These are phyloP conservation scores for Intellagama lesueurii DNA, from an alignment of 2,797 vertebrate species.

Conservation along the genomic window DNA sequence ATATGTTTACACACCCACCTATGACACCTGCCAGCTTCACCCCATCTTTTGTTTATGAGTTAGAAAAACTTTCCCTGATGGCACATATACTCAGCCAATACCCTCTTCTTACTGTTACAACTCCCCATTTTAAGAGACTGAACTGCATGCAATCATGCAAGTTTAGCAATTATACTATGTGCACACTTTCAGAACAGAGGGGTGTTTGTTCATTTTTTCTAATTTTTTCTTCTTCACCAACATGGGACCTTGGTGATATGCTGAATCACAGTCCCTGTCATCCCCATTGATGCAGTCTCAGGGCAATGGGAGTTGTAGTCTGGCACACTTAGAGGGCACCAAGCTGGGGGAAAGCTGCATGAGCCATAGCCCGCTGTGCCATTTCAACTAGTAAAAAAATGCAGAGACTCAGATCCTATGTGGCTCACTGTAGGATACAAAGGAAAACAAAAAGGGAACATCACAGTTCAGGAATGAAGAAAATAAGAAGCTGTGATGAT, in stretches of 20 bases:
- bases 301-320: neutral
- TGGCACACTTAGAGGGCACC: neutral
- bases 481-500: too few relatives aligned
- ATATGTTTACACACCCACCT: neutral
- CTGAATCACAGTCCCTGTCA: too few relatives aligned
- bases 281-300: too few relatives aligned
- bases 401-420: neutral
- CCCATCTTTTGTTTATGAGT: neutral
- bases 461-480: neutral
- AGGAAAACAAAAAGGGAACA: neutral
- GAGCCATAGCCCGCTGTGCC: neutral
- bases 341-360: neutral
- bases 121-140: neutral
- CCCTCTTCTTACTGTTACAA: too few relatives aligned
- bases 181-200: neutral
- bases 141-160: neutral
- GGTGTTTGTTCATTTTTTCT: neutral
- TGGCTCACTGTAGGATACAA: neutral
- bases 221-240: too few relatives aligned
- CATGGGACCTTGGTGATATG: too few relatives aligned
- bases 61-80: neutral
- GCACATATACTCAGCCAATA: neutral
- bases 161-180: neutral
- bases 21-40: neutral
- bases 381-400: neutral